These are phyloP conservation scores for Malaclemys terrapin DNA, from an alignment of 2,113 vertebrate species.

Conservation along the genomic window DNA sequence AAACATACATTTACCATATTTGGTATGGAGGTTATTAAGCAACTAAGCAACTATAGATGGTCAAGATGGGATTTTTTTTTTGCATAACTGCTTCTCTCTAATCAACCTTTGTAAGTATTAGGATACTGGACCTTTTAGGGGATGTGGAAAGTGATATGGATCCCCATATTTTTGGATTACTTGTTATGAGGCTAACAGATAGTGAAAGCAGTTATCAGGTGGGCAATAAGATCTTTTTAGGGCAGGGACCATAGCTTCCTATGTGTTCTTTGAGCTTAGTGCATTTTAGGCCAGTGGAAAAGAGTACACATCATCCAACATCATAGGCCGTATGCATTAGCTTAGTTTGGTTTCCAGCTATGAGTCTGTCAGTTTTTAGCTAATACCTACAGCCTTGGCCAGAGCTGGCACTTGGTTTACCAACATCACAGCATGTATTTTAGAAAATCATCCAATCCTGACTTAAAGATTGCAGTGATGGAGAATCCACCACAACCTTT, in stretches of 20 bases:
- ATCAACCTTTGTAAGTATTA: not conserved
- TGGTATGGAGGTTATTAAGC: not conserved
- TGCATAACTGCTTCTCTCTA: not conserved
- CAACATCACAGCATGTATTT: no score
- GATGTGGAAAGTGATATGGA: not conserved
- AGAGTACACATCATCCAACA: no score
- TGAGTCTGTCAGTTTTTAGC: no score
- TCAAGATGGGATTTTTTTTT: not conserved
- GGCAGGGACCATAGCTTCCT: not conserved
- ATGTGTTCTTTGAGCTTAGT: not conserved
- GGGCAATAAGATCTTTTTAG: not conserved
- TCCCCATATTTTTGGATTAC: not conserved
- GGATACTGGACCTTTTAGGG: not conserved
- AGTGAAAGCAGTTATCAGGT: not conserved
- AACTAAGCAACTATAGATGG: not conserved
- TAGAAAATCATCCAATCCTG: no score
- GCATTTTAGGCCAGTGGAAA: no score
- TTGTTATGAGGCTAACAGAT: not conserved
- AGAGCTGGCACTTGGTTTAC: no score
- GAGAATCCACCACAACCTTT: no score
- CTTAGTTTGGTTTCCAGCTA: no score
- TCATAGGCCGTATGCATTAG: no score
- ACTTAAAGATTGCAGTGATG: no score
- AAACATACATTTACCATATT: not conserved
- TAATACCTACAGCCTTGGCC: no score